A percentile compares a stretch with the other conserved stretches of the same genome.
Evolutionary conservation across 2,888 invertebrate species (phyloP).

Genomic region (Rhamnusium bicolor): DNA sequence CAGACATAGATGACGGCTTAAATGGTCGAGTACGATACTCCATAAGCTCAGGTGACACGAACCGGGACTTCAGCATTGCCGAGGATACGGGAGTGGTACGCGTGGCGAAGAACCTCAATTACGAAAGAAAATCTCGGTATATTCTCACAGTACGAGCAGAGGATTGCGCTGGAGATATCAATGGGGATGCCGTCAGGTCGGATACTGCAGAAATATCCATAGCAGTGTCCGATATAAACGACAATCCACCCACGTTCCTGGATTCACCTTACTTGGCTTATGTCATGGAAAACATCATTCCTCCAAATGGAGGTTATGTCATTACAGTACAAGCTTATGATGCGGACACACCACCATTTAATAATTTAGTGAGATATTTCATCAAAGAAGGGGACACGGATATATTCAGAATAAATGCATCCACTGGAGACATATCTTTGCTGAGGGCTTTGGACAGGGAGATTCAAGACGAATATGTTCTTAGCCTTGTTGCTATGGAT

Average conservation of each 20-base stretch:
- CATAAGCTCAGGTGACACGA: conserved; percentile 90
- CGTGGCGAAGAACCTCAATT: conserved; percentile 94
- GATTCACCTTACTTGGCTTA: conserved; percentile 96
- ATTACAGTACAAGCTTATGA: conserved; percentile 90
- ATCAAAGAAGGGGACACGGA: conserved; percentile 94
- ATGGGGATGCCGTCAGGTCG: conserved; percentile 74
- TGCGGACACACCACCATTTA: conserved; percentile 92
- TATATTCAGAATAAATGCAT: conserved; percentile 92
- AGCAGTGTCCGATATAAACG: conserved; percentile 92
- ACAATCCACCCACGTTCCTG: conserved; percentile 93
- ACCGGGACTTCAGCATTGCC: conserved; percentile 92
- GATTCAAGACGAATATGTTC: conserved; percentile 85
- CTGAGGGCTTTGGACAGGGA: conserved; percentile 89
- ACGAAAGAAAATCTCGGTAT: conserved; percentile 90
- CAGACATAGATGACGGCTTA: conserved; percentile 88
- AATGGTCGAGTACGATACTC: conserved; percentile 95
- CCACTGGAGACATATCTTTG: conserved; percentile 91
- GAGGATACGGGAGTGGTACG: conserved; percentile 93
- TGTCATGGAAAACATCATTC: conserved; percentile 93
- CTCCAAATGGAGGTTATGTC: conserved; percentile 85
- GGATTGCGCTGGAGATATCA: conserved; percentile 85
- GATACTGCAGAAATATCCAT: conserved; percentile 89
- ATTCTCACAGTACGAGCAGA: conserved; percentile 89
- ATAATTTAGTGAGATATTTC: conserved; percentile 92
- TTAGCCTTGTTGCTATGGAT: conserved; percentile 94